Conservation (phyloP, 35 echinoderm and acorn worm species). For the Patiria miniata region DNA sequence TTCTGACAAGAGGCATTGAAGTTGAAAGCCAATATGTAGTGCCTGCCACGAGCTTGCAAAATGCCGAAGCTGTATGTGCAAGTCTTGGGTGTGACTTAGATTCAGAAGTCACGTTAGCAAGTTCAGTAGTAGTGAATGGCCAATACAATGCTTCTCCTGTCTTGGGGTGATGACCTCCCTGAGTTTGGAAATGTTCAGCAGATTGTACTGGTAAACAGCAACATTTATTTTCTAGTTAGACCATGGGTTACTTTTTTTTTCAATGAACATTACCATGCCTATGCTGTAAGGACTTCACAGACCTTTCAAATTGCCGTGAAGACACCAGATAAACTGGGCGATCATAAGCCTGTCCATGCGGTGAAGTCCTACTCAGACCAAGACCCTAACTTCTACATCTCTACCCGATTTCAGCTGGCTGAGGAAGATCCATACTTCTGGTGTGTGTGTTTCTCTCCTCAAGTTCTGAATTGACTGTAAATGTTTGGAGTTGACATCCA, state of each 20-base stretch:
- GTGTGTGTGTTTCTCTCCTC: too few species aligned
- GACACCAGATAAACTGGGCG: background rate
- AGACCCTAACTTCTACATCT: background rate
- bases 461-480: background rate
- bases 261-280: background rate
- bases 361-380: background rate
- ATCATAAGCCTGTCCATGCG: slow-evolving; percentile 27
- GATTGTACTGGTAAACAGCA: background rate
- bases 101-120: background rate
- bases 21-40: slow-evolving; percentile 29
- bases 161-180: slow-evolving; percentile 18
- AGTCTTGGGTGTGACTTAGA: background rate
- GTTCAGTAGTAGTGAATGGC: slow-evolving; percentile 12
- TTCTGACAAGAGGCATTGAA: slow-evolving; percentile 29
- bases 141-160: background rate
- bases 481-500: background rate
- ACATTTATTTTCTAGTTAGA: background rate
- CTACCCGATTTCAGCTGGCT: background rate
- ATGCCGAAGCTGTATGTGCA: background rate
- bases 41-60: background rate
- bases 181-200: background rate
- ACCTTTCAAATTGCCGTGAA: background rate
- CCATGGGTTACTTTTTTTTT: slow-evolving; percentile 12
- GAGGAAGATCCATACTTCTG: too few species aligned
- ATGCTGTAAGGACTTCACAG: background rate